Evolutionary conservation across 2,888 invertebrate genomes (phyloP), one percentile per base, ranked within the genome.

Genomic region (Pseudanteris insignis): DNA sequence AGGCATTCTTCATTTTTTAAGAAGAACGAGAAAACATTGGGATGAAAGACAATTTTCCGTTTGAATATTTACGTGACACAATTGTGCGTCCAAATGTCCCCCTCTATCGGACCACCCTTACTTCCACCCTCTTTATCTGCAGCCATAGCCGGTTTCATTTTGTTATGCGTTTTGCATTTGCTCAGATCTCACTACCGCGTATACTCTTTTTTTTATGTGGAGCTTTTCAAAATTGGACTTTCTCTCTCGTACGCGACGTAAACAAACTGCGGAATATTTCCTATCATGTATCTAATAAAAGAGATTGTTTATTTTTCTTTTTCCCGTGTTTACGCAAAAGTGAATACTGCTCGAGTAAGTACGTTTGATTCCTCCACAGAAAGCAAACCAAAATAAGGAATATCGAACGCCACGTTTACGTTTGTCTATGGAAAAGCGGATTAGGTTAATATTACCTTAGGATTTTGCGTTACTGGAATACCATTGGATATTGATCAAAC

Each of bases 11-110:
- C 50, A 58, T 53, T 62, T 57, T 48, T 53, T 47, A 33, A 43
- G 18, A 51, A 57, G 53, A 58, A 48, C 48, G 47, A 29, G 41
- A 32, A 51, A 58, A 48, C 40, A 28, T 18, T 30, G 37, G 50
- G 46, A 53, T 41, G 50, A 54, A 50, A 59, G 57, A 44, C 54
- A 54, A 50, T 63, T 63, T 57, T 54, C 57, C 46, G 54, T 59
- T 50, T 59, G 59, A 59, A 59, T 53, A 53, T 59, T 53, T 53
- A 59, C 36, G 37, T 26, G 26, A 47, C 53, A 47, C 53, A 53
- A 59, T 47, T 59, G 46, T 46, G 30, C 50, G 51, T 40, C 33
- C 53, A 53, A 59, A 53, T 53, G 51, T 51, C 50, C 21, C 41
- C 32, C 36, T 26, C 6, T 26, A n/a, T n/a, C 26, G 5, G n/a